Percentiles rank a stretch among this genome's conserved stretches.
Evolutionary conservation across 1,140 invertebrate species (phyloP).

Genomic region (Condylostylus longicornis): DNA sequence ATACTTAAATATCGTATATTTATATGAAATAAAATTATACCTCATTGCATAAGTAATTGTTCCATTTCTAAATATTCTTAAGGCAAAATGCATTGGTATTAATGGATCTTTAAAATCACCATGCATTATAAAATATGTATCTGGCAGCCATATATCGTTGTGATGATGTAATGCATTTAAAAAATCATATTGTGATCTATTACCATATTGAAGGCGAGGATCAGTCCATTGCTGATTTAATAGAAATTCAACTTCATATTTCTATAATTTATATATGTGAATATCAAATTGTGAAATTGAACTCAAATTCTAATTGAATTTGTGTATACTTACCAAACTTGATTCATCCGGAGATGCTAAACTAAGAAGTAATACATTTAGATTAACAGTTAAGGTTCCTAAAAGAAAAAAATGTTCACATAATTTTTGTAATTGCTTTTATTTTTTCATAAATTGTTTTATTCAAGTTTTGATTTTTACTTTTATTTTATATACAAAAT

Average conservation of each 20-base stretch:
- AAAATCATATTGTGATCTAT: conserved; percentile 68
- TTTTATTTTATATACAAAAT: too few relatives aligned
- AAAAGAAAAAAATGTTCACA: conserved; percentile 32
- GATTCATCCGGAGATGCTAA: conserved; percentile 88
- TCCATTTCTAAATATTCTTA: conserved; percentile 78
- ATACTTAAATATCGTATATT: conserved; percentile 16
- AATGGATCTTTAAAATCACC: conserved; percentile 85
- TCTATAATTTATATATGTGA: too few relatives aligned
- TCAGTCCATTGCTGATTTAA: conserved; percentile 84
- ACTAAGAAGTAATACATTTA: conserved; percentile 81
- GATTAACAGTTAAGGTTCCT: conserved; percentile 80
- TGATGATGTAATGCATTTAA: conserved; percentile 83
- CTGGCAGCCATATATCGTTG: conserved; percentile 78
- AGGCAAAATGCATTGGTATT: conserved; percentile 77
- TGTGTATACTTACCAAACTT: conserved; percentile 62
- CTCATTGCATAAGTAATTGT: conserved; percentile 85
- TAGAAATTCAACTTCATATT: conserved; percentile 88
- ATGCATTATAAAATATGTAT: conserved; percentile 91
- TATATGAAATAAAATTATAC: conserved; percentile 34
- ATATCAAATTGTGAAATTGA: neutral
- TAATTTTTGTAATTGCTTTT: neutral
- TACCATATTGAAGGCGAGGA: conserved; percentile 67
- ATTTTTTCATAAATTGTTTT: too few relatives aligned
- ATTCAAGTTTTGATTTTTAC: too few relatives aligned
- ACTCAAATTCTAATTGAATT: conserved; percentile 3